Evolutionary conservation across 2,797 vertebrate species (phyloP).

Genomic region (Alcedo atthis): DNA sequence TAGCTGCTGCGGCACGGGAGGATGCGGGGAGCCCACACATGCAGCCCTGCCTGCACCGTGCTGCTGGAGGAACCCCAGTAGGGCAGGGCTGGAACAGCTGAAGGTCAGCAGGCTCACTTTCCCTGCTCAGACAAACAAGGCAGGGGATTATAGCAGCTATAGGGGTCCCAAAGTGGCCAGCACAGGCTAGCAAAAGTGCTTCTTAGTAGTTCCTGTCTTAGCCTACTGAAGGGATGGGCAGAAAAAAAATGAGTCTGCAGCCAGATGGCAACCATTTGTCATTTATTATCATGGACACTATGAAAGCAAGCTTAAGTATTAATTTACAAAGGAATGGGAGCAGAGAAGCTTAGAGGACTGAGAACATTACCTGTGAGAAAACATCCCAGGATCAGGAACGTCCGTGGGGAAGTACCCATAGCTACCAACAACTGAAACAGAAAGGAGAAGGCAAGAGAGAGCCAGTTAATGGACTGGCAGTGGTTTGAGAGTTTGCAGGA

Average conservation of each 20-base stretch:
- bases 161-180: rapidly evolving
- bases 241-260: not conserved
- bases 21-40: not conserved
- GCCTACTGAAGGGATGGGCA: not conserved
- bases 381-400: slow-evolving; percentile 78
- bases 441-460: slow-evolving; percentile 39
- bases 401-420: slow-evolving; percentile 82
- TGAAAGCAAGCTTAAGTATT: not conserved
- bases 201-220: not conserved
- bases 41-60: rapidly evolving
- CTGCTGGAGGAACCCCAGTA: not conserved
- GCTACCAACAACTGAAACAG: slow-evolving; percentile 72
- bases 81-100: not conserved
- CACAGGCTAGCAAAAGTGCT: not conserved
- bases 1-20: not conserved
- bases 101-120: not conserved
- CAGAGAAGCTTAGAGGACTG: not conserved
- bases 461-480: not conserved
- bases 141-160: rapidly evolving
- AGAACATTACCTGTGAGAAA: slow-evolving; percentile 78
- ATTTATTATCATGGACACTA: not conserved
- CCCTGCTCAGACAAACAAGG: rapidly evolving
- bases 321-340: not conserved
- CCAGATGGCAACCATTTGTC: not conserved
- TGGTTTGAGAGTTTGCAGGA: not conserved